These are phyloP conservation scores for Harpalus rufipes DNA, from an alignment of 2,888 invertebrate genomes.

Conservation along the genomic window DNA sequence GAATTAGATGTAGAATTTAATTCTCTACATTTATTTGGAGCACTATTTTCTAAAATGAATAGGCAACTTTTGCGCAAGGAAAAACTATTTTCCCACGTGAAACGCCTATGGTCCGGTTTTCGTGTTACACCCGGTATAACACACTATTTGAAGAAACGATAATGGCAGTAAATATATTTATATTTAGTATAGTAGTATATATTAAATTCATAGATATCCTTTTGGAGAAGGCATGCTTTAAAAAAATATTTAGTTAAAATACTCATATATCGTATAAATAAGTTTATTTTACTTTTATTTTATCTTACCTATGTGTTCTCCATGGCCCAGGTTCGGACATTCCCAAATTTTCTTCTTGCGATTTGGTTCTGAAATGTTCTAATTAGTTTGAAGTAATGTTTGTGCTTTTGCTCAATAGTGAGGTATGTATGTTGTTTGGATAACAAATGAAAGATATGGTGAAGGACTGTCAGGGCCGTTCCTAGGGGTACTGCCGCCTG, in stretches of 20 bases:
- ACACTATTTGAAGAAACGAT: neutral
- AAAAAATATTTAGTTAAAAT: neutral
- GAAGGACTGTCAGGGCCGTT: too few species aligned
- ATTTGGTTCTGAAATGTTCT: neutral
- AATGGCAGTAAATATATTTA: constrained; percentile 48
- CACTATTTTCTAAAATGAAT: too few species aligned
- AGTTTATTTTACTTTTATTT: neutral
- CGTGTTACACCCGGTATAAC: too few species aligned
- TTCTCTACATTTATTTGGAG: too few species aligned
- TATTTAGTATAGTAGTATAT: constrained; percentile 22
- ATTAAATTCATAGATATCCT: constrained; percentile 55
- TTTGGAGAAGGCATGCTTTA: constrained; percentile 58
- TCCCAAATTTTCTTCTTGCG: neutral
- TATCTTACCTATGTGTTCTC: constrained; percentile 20
- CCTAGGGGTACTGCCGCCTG: too few species aligned
- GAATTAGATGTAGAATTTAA: too few species aligned
- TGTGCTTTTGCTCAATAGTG: too few species aligned
- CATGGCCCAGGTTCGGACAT: constrained; percentile 36
- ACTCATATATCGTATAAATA: neutral
- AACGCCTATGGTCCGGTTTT: too few species aligned
- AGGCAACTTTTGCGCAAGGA: too few species aligned
- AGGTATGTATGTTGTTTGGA: too few species aligned
- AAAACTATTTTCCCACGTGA: too few species aligned
- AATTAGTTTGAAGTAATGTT: neutral
- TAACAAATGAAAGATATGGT: too few species aligned